Conservation (phyloP, 2,888 invertebrate genomes). For the Auanema sp. region DNA sequence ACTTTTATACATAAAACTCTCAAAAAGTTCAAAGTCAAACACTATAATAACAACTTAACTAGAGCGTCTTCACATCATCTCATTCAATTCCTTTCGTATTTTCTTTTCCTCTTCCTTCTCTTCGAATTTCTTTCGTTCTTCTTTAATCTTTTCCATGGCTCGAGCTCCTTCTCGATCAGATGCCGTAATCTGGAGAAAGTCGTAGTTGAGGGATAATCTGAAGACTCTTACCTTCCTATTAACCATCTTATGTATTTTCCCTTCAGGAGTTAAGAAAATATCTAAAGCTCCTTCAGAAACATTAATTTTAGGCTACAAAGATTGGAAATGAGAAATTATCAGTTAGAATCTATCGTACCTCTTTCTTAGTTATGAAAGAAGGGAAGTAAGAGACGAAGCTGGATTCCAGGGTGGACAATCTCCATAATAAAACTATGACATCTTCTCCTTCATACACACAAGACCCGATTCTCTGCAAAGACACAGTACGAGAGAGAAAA, state of each 20-base stretch:
- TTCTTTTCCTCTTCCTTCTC: slow-evolving; percentile 33
- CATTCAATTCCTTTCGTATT: slow-evolving; percentile 28
- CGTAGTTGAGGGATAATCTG: neutral
- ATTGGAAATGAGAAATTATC: neutral
- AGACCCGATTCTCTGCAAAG: slow-evolving; percentile 51
- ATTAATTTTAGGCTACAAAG: slow-evolving; percentile 30
- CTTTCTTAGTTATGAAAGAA: slow-evolving; percentile 48
- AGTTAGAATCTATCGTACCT: slow-evolving; percentile 25
- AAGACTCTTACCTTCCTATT: slow-evolving; percentile 42
- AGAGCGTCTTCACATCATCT: neutral
- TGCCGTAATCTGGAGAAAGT: slow-evolving; percentile 36
- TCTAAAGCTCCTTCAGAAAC: slow-evolving; percentile 53
- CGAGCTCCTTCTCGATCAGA: slow-evolving; percentile 49
- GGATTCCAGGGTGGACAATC: slow-evolving; percentile 45
- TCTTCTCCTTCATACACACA: slow-evolving; percentile 57
- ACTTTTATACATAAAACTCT: slow-evolving; percentile 2
- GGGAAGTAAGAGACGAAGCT: slow-evolving; percentile 49
- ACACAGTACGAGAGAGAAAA: neutral
- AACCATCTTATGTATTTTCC: slow-evolving; percentile 48
- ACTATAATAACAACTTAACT: neutral
- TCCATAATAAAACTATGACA: slow-evolving; percentile 53
- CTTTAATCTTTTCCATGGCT: slow-evolving; percentile 39
- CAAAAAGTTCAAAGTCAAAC: neutral
- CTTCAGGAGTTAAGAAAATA: slow-evolving; percentile 42
- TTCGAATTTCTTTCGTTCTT: slow-evolving; percentile 29